Evolutionary conservation across 2,888 invertebrate species (phyloP), one percentile per base, ranked within the genome.

Genomic region (Gandaritis pyraliata): DNA sequence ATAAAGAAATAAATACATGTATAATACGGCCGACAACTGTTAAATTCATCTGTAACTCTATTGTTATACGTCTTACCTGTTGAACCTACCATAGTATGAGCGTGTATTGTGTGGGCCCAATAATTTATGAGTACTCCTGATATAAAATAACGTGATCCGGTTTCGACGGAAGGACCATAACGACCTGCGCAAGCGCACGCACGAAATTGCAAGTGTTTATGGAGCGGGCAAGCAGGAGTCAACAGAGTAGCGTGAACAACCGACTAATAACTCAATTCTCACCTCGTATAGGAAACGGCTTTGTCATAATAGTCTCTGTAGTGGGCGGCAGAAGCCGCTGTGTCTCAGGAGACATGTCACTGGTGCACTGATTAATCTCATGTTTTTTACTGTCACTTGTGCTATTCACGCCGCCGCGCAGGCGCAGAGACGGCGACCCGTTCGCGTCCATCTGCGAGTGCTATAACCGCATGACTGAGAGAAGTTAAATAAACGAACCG

Each of bases 221-320:
- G 46, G 41, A 52, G 33, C 53, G 16, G 58, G 13, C 30, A 39
- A 47, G 50, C 54, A 51, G 39, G 49, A 61, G 36, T 49, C 72
- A 59, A 61, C 55, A 65, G 61, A 64, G 62, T 57, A 65, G 62
- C 65, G 68, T 64, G 70, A 86, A 76, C 87, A 87, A 53, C 52
- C 58, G 55, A 49, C 56, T 61, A 63, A 13, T 41, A 41, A 7
- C 13, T 13, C 57, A 62, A 46, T 66, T 77, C 69, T 82, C 92
- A 96, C 96, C 96, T 93, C 97, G 94, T 72, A 97, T 95, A 33
- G 97, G 97, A 88, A 97, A 97, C 64, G 97, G 97, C 92, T 97
- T 97, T 46, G 97, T 97, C 94, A 96, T 96, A 54, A 97, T 96
- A 48, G 97, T 97, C 82, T 96, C 97, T 63, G 96, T 95, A 10